These are phyloP conservation scores for Hirudinaria manillensis DNA, from an alignment of 2,888 invertebrate genomes.

Conservation along the genomic window DNA sequence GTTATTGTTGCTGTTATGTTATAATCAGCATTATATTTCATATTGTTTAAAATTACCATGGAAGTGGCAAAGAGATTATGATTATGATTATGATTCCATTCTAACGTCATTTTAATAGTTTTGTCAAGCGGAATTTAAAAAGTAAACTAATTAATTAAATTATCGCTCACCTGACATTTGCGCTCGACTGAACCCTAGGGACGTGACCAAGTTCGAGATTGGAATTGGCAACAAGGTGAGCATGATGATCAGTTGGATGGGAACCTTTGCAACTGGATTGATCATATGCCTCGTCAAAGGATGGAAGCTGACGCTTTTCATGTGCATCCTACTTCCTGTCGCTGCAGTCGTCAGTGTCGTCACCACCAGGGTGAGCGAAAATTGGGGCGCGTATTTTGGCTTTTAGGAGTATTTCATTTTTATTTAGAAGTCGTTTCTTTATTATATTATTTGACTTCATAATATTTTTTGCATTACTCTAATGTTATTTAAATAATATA, in stretches of 20 bases:
- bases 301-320: conserved; percentile 60
- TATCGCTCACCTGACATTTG: no score
- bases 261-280: conserved; percentile 56
- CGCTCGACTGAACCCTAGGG: conserved; percentile 53
- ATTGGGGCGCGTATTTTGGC: background rate
- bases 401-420: background rate
- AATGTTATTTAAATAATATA: background rate
- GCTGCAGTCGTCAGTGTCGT: conserved; percentile 44
- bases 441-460: background rate
- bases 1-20: background rate
- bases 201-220: conserved; percentile 57
- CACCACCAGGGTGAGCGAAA: conserved; percentile 30
- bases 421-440: background rate
- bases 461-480: conserved; percentile 18
- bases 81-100: no score
- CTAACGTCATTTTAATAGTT: no score
- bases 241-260: conserved; percentile 53
- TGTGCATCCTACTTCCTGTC: conserved; percentile 58
- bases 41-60: no score
- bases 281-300: conserved; percentile 54
- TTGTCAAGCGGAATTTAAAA: no score
- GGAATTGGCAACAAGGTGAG: conserved; percentile 58
- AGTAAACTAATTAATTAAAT: no score
- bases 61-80: no score
- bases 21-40: background rate